These are phyloP conservation scores for cattle (Bos taurus) DNA, from an alignment of 2,113 vertebrate genomes.

Conservation along the genomic window DNA sequence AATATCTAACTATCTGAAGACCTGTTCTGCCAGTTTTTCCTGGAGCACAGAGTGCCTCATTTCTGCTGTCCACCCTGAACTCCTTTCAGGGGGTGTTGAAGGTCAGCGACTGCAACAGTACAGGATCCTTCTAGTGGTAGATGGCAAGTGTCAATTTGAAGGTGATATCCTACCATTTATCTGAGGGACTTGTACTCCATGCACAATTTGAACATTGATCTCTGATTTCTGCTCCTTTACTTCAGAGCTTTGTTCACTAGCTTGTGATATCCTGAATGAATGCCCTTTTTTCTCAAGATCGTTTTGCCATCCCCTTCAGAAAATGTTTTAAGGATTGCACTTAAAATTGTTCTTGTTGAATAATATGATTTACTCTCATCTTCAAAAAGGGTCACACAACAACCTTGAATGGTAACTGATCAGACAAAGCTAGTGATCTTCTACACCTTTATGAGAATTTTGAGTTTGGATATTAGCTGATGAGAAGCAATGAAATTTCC, in stretches of 20 bases:
- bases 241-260: background rate
- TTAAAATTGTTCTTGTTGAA: background rate
- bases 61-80: background rate
- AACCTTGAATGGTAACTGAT: background rate
- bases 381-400: background rate
- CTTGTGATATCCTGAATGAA: background rate
- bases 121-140: background rate
- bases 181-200: background rate
- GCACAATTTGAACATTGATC: background rate
- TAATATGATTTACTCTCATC: background rate
- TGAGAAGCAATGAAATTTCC: constrained; percentile 13
- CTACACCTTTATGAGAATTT: background rate
- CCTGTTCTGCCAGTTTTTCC: background rate
- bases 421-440: background rate
- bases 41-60: background rate
- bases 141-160: background rate
- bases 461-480: constrained; percentile 39
- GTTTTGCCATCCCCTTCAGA: background rate
- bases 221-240: background rate
- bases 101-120: background rate
- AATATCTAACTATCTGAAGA: background rate
- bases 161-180: background rate
- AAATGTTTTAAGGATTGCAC: background rate
- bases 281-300: background rate
- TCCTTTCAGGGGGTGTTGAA: background rate